Conservation (phyloP, 2,113 vertebrate species). For the Tetrax tetrax region DNA sequence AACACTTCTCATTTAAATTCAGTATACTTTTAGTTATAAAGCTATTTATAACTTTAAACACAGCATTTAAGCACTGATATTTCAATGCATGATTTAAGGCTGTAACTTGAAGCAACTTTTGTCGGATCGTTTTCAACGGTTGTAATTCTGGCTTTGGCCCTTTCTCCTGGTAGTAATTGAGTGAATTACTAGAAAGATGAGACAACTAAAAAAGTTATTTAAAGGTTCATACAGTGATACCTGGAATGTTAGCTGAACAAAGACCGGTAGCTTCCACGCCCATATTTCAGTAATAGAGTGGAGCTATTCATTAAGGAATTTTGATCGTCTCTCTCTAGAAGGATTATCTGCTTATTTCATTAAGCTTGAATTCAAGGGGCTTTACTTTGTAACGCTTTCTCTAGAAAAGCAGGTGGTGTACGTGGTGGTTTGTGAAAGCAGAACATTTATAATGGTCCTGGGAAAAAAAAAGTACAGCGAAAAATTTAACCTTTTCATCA, state of each 20-base stretch:
- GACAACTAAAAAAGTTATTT: neutral
- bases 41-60: neutral
- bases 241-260: neutral
- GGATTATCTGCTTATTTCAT: conserved; percentile 42
- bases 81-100: neutral
- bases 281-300: neutral
- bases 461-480: neutral
- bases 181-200: neutral
- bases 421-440: neutral
- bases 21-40: neutral
- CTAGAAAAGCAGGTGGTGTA: conserved; percentile 5
- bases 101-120: neutral
- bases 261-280: neutral
- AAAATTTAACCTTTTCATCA: conserved; percentile 23
- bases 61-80: neutral
- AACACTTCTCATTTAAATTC: neutral
- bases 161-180: neutral
- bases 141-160: neutral
- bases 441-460: neutral
- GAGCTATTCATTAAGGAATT: conserved; percentile 28
- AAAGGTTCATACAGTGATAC: neutral
- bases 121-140: neutral
- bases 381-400: conserved; percentile 17
- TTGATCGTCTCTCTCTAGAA: conserved; percentile 13
- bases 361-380: conserved; percentile 14